Conservation (phyloP, 37 sponge, comb jelly and placozoan species). For the Cladorhizidae sp. region DNA sequence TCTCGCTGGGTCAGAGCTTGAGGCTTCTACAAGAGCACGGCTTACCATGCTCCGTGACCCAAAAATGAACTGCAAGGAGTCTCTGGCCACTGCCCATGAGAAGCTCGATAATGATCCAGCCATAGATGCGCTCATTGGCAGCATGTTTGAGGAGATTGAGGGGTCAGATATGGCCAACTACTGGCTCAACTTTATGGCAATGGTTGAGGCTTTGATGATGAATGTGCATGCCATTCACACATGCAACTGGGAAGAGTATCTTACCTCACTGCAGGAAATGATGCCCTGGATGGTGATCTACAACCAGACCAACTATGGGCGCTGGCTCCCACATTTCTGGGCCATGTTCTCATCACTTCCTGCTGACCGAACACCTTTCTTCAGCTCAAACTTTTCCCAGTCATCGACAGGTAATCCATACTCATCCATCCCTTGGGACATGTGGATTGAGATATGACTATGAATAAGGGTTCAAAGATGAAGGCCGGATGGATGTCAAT, state of each 20-base stretch:
- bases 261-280: too few species aligned
- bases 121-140: not conserved
- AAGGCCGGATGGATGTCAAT: too few species aligned
- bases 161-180: not conserved
- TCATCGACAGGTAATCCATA: constrained; percentile 5
- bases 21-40: not conserved
- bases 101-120: constrained; percentile 10
- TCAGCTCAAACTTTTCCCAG: constrained; percentile 7
- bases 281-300: too few species aligned
- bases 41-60: not conserved
- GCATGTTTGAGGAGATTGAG: not conserved
- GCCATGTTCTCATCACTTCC: too few species aligned
- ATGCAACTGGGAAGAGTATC: not conserved
- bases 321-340: too few species aligned
- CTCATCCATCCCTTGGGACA: too few species aligned
- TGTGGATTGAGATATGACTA: constrained; percentile 10
- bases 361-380: too few species aligned
- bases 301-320: too few species aligned
- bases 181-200: too few species aligned
- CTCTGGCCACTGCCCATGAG: not conserved
- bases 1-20: too few species aligned
- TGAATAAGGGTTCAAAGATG: constrained; percentile 13
- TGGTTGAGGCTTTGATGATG: too few species aligned
- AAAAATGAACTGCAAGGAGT: not conserved
- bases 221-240: not conserved